Evolutionary conservation across 1,140 invertebrate species (phyloP).

Genomic region (Conus ventricosus): DNA sequence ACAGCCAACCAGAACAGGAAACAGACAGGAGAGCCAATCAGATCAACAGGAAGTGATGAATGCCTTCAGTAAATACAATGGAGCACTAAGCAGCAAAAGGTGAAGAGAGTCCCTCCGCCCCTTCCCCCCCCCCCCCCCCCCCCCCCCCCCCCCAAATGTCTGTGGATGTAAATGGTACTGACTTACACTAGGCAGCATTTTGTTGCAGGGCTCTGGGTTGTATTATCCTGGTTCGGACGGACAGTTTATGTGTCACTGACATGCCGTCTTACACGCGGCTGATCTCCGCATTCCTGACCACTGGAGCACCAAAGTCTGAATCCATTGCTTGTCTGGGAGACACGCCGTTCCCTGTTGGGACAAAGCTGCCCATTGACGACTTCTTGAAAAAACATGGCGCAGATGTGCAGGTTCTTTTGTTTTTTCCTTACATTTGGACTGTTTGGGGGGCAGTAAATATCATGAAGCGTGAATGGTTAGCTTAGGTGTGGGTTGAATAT

Average conservation of each 20-base stretch:
- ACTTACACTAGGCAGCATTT: too few species aligned
- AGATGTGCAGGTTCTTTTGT: slow-evolving; percentile 17
- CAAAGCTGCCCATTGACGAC: slow-evolving; percentile 14
- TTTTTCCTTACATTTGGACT: neutral
- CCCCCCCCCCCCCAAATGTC: neutral
- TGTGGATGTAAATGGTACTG: neutral
- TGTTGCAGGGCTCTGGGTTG: slow-evolving; percentile 30
- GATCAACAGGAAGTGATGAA: too few species aligned
- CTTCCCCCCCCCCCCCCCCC: too few species aligned
- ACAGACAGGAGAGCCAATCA: too few species aligned
- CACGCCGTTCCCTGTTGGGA: slow-evolving; percentile 14
- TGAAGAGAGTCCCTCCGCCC: too few species aligned
- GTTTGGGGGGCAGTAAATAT: too few species aligned
- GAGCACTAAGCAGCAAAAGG: too few species aligned
- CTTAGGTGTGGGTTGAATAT: too few species aligned
- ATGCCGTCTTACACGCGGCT: slow-evolving; percentile 25
- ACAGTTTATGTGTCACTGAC: slow-evolving; percentile 36
- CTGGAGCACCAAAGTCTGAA: slow-evolving; percentile 23
- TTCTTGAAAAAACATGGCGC: slow-evolving; percentile 23
- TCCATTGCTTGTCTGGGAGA: slow-evolving; percentile 21
- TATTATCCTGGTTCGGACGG: slow-evolving; percentile 21
- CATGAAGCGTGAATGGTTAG: too few species aligned
- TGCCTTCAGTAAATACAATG: too few species aligned
- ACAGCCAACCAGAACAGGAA: too few species aligned
- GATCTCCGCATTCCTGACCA: neutral